These are phyloP conservation scores for Gryllus longicercus DNA, from an alignment of 2,888 invertebrate genomes.

Conservation along the genomic window DNA sequence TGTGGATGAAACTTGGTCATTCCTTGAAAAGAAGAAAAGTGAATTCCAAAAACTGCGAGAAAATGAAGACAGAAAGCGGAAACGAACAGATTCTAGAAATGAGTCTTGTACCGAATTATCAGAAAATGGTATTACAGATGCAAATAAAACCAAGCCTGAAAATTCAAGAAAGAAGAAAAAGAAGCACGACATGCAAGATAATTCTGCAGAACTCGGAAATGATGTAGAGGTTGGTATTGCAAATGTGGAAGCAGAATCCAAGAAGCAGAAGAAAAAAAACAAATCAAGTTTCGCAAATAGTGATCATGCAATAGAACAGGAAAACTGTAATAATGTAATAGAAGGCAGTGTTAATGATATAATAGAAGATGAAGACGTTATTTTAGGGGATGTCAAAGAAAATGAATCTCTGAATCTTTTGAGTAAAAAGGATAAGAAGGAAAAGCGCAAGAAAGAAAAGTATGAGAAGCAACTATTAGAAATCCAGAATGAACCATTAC, in stretches of 20 bases:
- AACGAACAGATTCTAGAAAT: background rate
- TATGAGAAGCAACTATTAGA: slow-evolving; percentile 35
- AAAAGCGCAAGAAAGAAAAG: slow-evolving; percentile 47
- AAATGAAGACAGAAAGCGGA: background rate
- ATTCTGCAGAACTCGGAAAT: slow-evolving; percentile 39
- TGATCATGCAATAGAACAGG: background rate
- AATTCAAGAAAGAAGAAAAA: background rate
- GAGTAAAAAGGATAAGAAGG: slow-evolving; percentile 51
- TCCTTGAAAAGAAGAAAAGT: background rate
- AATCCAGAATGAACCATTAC: slow-evolving; percentile 21
- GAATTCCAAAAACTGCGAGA: background rate
- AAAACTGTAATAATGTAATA: slow-evolving; percentile 34
- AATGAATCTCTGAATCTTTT: background rate
- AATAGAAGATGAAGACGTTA: slow-evolving; percentile 29
- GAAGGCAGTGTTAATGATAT: slow-evolving; percentile 31
- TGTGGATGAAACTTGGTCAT: background rate
- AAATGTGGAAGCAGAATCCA: slow-evolving; percentile 46
- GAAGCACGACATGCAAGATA: background rate
- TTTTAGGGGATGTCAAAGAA: slow-evolving; percentile 22
- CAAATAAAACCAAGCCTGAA: background rate
- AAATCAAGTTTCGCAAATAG: background rate
- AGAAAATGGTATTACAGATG: background rate
- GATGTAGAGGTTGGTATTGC: slow-evolving; percentile 69
- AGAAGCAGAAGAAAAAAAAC: slow-evolving; percentile 21
- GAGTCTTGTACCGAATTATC: background rate